Conservation (phyloP, 2,888 invertebrate genomes). For the Seira musarum region DNA sequence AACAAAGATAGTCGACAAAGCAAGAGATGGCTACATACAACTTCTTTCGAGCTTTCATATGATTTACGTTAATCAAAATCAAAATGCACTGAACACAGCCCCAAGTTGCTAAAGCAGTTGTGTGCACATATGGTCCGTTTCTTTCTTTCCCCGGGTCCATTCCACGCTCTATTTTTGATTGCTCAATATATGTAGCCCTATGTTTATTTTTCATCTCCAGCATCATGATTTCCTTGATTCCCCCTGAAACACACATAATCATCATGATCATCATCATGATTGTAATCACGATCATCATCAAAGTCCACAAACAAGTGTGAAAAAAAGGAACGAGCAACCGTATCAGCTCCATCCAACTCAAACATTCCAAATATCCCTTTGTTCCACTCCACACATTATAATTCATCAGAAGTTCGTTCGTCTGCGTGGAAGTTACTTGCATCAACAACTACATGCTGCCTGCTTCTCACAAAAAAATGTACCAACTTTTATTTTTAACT, state of each 20-base stretch:
- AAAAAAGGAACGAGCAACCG: conserved; percentile 2
- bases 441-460: conserved; percentile 5
- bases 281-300: conserved; percentile 20
- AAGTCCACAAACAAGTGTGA: conserved; percentile 3
- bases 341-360: conserved; percentile 9
- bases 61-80: no score
- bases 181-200: neutral
- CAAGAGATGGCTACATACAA: no score
- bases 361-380: conserved; percentile 1
- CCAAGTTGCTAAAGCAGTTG: neutral
- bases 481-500: neutral
- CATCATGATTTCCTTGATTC: neutral
- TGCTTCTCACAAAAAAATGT: neutral
- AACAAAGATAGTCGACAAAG: neutral
- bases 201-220: conserved; percentile 10
- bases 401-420: conserved; percentile 3
- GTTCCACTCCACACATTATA: neutral
- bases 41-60: no score
- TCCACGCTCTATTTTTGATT: no score
- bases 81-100: no score
- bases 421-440: neutral
- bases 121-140: neutral
- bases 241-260: neutral
- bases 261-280: conserved; percentile 27
- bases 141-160: no score